Percentiles rank a stretch among this genome's conserved stretches.
Conservation (phyloP, 2,888 invertebrate species). For the Rhagonycha fulva region DNA sequence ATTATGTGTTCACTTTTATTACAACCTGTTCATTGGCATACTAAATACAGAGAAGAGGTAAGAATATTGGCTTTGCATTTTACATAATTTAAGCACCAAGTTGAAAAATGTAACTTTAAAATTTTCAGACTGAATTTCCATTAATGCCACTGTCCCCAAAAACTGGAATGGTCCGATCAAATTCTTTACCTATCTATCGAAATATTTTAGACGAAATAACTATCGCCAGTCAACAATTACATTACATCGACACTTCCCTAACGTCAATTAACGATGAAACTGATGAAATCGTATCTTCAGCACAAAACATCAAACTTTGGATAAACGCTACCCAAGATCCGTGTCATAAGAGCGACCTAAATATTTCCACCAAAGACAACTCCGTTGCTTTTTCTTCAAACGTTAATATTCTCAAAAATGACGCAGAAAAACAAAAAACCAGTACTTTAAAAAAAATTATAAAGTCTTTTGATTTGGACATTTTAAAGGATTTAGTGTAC, state of each 20-base stretch:
- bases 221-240: background rate
- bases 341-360: background rate
- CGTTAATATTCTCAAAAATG: background rate
- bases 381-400: too few species aligned
- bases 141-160: background rate
- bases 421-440: background rate
- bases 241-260: background rate
- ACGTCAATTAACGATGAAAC: background rate
- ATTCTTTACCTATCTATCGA: background rate
- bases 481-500: slow-evolving; percentile 71
- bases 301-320: background rate
- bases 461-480: slow-evolving; percentile 71
- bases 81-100: too few species aligned
- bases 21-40: slow-evolving; percentile 78
- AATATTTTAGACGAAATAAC: background rate
- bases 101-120: background rate
- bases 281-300: background rate
- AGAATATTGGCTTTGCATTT: too few species aligned
- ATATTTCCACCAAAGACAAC: background rate
- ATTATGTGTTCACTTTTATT: slow-evolving; percentile 68
- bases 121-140: background rate
- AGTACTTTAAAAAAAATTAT: slow-evolving; percentile 57
- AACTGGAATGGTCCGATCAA: background rate
- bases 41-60: slow-evolving; percentile 53
- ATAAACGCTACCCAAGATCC: background rate